Evolutionary conservation across 2,888 invertebrate species (phyloP).

Genomic region (Ischnura elegans): DNA sequence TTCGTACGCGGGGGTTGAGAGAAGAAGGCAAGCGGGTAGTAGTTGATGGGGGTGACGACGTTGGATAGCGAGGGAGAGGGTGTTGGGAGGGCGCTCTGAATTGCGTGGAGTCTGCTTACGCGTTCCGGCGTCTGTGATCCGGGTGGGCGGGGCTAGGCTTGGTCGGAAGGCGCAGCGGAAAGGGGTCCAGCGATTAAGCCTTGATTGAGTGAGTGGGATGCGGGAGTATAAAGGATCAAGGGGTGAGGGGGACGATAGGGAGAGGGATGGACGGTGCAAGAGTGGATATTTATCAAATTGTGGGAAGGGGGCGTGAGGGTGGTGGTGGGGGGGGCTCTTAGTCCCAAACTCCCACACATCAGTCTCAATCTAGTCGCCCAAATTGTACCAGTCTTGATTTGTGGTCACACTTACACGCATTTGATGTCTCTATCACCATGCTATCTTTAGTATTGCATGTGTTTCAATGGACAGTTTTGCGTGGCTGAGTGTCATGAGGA

Average conservation of each 20-base stretch:
- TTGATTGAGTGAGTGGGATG: conserved; percentile 41
- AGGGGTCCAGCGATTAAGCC: conserved; percentile 7
- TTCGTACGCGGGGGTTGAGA: not conserved
- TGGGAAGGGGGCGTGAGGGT: not conserved
- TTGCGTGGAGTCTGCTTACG: not conserved
- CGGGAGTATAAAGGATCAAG: not conserved
- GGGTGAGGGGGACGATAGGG: not conserved
- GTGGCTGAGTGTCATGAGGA: not conserved
- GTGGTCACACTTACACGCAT: too few species aligned
- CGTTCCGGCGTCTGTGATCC: not conserved
- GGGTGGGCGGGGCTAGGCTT: not conserved
- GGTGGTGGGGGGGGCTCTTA: too few species aligned
- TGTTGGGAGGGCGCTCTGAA: not conserved
- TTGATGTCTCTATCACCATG: not conserved
- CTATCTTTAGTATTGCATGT: not conserved
- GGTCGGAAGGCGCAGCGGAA: not conserved
- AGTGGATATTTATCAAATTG: conserved; percentile 30
- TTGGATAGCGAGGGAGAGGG: not conserved
- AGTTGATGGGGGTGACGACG: not conserved
- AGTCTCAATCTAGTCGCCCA: not conserved
- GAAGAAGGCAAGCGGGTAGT: not conserved
- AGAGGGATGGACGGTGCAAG: not conserved
- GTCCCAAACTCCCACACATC: not conserved
- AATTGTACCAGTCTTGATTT: not conserved
- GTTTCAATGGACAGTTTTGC: not conserved